phyloP scores from a whole-genome alignment of 2,113 vertebrate species.

The Mormyrus iriodes region DNA sequence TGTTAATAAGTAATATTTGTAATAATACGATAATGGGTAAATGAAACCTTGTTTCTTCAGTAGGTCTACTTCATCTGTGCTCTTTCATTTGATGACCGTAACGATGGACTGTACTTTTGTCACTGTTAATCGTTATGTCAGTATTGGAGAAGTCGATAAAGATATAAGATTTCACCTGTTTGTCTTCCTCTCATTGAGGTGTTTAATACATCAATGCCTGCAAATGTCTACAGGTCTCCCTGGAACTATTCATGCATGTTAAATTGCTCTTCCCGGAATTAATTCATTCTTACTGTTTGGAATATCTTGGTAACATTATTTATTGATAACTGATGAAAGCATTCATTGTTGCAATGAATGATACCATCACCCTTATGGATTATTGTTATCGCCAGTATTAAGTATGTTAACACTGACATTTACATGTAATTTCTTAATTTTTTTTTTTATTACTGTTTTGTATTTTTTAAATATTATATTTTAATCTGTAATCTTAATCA shows the following conservation, averaged over 20 bases:
- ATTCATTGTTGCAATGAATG: constrained; percentile 9
- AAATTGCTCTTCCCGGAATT: neutral
- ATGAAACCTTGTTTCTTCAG: neutral
- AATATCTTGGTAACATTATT: neutral
- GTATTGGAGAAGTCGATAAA: neutral
- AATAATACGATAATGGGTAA: neutral
- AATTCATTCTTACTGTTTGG: neutral
- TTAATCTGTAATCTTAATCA: neutral
- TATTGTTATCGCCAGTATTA: constrained; percentile 22
- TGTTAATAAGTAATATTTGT: neutral
- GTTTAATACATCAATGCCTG: neutral
- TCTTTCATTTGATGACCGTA: neutral
- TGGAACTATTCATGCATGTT: neutral
- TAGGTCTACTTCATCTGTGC: neutral
- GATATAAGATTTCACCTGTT: neutral
- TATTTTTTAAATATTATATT: constrained; percentile 9
- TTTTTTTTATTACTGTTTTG: constrained; percentile 3
- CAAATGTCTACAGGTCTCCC: neutral
- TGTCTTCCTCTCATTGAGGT: neutral
- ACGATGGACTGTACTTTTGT: neutral
- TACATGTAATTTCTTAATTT: neutral
- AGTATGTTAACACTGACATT: neutral
- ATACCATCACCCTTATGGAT: neutral
- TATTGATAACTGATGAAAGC: constrained; percentile 5
- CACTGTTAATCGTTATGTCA: neutral